Conservation (phyloP, 2,113 vertebrate genomes). For the Crotalus horridus region DNA sequence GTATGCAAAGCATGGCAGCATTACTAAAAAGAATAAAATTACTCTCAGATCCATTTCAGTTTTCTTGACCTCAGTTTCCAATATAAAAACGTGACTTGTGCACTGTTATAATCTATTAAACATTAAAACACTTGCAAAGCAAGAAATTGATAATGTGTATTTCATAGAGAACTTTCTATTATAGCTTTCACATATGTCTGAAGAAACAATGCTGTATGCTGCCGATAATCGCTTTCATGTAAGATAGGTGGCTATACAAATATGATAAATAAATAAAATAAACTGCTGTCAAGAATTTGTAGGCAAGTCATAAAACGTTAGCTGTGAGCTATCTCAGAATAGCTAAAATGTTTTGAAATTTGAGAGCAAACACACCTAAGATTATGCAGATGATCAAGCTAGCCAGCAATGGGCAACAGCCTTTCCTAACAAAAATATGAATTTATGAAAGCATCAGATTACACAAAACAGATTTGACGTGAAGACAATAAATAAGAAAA, state of each 20-base stretch:
- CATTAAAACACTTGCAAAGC: conserved; percentile 23
- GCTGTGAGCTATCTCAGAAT: background rate
- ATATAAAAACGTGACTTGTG: background rate
- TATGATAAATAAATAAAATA: conserved; percentile 8
- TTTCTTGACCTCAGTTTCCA: background rate
- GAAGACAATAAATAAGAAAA: background rate
- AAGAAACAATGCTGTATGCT: background rate
- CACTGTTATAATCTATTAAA: conserved; percentile 32
- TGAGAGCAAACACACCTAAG: background rate
- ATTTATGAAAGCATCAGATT: background rate
- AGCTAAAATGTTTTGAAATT: background rate
- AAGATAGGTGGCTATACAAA: background rate
- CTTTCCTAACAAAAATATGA: background rate
- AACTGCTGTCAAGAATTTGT: conserved; percentile 26
- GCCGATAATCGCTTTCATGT: background rate
- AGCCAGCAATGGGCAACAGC: background rate
- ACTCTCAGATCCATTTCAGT: background rate
- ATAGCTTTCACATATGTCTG: conserved; percentile 32
- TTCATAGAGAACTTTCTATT: conserved; percentile 32
- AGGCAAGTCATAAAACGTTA: conserved; percentile 14
- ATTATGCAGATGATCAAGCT: background rate
- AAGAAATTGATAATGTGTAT: conserved; percentile 18
- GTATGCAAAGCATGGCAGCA: too few relatives aligned
- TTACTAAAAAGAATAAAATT: background rate
- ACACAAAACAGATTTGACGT: background rate